phyloP scores from a whole-genome alignment of 92 coral and sea anemone genomes.

The Palythoa grandis region DNA sequence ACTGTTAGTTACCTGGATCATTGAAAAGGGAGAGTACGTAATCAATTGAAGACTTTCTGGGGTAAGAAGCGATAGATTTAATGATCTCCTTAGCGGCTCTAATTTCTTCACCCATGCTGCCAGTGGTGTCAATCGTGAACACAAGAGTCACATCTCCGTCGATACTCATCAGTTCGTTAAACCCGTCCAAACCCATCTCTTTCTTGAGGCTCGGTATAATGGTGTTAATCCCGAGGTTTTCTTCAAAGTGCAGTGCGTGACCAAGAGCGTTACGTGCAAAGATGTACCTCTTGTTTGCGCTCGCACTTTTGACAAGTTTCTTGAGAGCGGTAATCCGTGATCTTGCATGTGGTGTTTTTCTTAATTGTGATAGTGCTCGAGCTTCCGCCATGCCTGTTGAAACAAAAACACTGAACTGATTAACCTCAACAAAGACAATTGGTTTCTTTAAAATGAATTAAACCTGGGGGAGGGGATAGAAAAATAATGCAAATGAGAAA shows the following conservation, averaged over 20 bases:
- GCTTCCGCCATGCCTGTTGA: slow-evolving; percentile 33
- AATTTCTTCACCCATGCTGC: slow-evolving; percentile 68
- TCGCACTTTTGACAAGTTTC: slow-evolving; percentile 2
- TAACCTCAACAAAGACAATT: too few species aligned
- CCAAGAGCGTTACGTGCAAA: slow-evolving; percentile 15
- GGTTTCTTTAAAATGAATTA: too few species aligned
- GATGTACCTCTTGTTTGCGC: neutral
- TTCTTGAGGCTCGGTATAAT: slow-evolving; percentile 44
- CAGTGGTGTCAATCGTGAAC: slow-evolving; percentile 69
- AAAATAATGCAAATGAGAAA: too few species aligned
- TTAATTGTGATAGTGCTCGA: neutral
- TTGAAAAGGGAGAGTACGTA: slow-evolving; percentile 68
- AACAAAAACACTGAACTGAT: neutral
- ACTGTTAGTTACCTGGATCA: slow-evolving; percentile 61
- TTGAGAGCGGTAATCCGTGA: neutral
- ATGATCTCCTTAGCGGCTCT: slow-evolving; percentile 64
- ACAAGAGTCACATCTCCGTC: slow-evolving; percentile 72
- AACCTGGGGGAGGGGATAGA: too few species aligned
- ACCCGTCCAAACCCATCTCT: slow-evolving; percentile 45
- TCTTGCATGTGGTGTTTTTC: neutral
- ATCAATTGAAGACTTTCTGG: slow-evolving; percentile 55
- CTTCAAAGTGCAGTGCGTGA: slow-evolving; percentile 12
- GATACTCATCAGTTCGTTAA: slow-evolving; percentile 62
- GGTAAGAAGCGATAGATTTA: slow-evolving; percentile 63
- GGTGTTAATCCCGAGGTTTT: slow-evolving; percentile 2